Evolutionary conservation across 2,797 vertebrate species (phyloP), one percentile per base, ranked within the genome.

Genomic region (Lithobates sylvaticus): DNA sequence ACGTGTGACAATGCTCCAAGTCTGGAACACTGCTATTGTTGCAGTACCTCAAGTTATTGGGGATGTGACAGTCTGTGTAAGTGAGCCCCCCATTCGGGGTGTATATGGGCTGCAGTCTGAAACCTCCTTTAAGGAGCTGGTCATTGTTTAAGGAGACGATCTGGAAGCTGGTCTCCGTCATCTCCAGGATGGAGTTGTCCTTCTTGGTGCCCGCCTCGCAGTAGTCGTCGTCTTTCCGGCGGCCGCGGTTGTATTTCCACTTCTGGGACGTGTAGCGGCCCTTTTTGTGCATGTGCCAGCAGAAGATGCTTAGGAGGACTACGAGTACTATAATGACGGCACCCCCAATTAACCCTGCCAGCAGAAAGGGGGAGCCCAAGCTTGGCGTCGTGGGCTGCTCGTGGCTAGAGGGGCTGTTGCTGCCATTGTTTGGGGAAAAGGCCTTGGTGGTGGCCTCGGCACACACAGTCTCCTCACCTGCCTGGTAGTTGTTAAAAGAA

Each of bases 141-240:
- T 99, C 98, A 86, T 99, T 99, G 96, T 99, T 99, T 96, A 99
- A 96, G 88, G 98, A 97, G 94, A 99, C 97, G 89, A 99, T 98
- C 96, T 99, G 98, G 94, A 99, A 99, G 92, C 98, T 99, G 91
- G 98, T 99, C 95, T 99, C 98, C 84, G 98, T 99, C 97, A 99
- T 99, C 96, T 99, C 97, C 93, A 99, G 94, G 92, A 99, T 98
- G 89, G 98, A 98, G 91, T 97, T 98, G 93, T 99, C 97, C 90
- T 98, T 99, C 93, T 98, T 99, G 80, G 98, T 99, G 84, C 98
- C 97, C 0, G 97, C 97, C 90, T 99, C 97, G 0, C 97, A 96
- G 78, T 99, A 99, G 89, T 99, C 96, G 0, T 99, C 96, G 0
- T 99, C 98, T 99, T 99, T 97, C 97, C 97, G 96, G 89, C 98